Conservation (phyloP, 2,113 vertebrate species). For the Poeciliopsis retropinna region DNA sequence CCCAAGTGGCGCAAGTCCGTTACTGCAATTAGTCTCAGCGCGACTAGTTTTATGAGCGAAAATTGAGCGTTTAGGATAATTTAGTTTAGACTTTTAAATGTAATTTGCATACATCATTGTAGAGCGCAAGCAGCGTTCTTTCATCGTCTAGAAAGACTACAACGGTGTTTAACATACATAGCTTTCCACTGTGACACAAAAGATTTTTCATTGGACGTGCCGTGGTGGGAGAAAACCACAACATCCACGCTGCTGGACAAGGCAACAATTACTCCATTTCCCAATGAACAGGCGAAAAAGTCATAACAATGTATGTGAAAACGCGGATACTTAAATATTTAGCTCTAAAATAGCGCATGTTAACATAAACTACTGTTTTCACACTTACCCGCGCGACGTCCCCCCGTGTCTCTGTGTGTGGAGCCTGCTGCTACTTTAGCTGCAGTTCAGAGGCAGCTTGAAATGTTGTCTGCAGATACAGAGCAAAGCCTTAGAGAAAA, state of each 20-base stretch:
- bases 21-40: not conserved
- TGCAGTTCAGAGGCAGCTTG: not conserved
- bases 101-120: not conserved
- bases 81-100: not conserved
- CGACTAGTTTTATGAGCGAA: not conserved
- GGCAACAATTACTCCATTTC: too few relatives aligned
- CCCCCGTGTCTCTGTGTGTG: not conserved
- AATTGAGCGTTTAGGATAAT: not conserved
- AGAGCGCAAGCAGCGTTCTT: not conserved
- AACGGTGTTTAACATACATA: not conserved
- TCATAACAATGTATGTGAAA: not conserved
- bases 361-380: too few relatives aligned
- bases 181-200: constrained; percentile 24
- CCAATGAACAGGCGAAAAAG: not conserved
- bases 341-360: not conserved
- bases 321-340: not conserved
- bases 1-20: not conserved
- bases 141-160: not conserved
- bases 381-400: constrained; percentile 48
- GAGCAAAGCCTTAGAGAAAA: not conserved
- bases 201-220: not conserved
- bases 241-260: not conserved
- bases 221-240: not conserved
- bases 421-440: not conserved
- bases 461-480: not conserved